Evolutionary conservation across 2,113 vertebrate genomes (phyloP), one percentile per base, ranked within the genome.

Genomic region (Isichthys henryi): DNA sequence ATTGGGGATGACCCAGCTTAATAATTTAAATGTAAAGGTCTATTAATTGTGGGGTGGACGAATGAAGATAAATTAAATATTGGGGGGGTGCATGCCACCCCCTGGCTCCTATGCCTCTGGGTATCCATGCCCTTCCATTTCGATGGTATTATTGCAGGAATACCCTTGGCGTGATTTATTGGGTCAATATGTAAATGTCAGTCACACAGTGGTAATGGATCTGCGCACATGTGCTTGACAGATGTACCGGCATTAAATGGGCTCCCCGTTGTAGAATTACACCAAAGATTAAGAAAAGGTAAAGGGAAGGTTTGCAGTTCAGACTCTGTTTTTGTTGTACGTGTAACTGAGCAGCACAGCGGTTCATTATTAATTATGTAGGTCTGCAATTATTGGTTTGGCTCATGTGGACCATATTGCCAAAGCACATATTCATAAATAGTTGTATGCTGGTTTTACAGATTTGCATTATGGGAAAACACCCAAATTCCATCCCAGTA

Each of bases 141-240:
- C 6, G 31, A 83, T 56, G n/a, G 31, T 87, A 35, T 88, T 89
- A 46, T 90, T 90, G 45, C 70, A 86, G 88, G 84, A 88, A 23
- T 92, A 91, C 88, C 83, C 88, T 80, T 23, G 46, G 74, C 87
- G 88, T 90, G 90, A 89, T 92, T 93, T 90, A 91, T 90, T 89
- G 70, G 91, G 89, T 91, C 87, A 92, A 88, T 88, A 90, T 93
- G 87, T 91, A 90, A 91, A 90, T 85, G 89, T 50, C 43, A 45
- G 31, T 88, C 92, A 91, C 92, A 92, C 62, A 89, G 58, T 91
- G 85, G 85, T 88, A 91, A 91, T 88, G 27, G 88, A 46, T 77
- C 17, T 45, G 53, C 31, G 91, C 85, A 90, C 90, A 92, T 93
- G 88, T 92, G 89, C 46, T 13, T 56, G 31, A 31, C 91, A 93